Percentiles rank a stretch among this genome's conserved stretches.
phyloP scores from a whole-genome alignment of 2,888 invertebrate genomes.

The Microdon myrmicae region DNA sequence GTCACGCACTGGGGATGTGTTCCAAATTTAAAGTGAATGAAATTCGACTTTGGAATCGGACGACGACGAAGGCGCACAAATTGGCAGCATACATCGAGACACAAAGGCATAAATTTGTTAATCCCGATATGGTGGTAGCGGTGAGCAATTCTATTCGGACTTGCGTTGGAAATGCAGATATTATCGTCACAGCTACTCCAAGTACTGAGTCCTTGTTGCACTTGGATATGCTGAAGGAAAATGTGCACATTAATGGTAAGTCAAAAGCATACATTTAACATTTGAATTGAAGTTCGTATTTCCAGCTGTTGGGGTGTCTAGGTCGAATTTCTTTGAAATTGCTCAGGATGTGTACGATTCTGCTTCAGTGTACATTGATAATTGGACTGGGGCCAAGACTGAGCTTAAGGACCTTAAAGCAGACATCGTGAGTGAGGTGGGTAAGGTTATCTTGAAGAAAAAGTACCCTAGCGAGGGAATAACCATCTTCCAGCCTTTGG shows the following conservation, averaged over 20 bases:
- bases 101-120: slow-evolving; percentile 38
- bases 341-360: slow-evolving; percentile 68
- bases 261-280: neutral
- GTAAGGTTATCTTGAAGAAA: slow-evolving; percentile 67
- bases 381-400: slow-evolving; percentile 67
- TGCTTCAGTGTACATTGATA: slow-evolving; percentile 70
- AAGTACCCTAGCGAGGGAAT: slow-evolving; percentile 59
- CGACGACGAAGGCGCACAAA: slow-evolving; percentile 59
- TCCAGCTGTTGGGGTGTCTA: slow-evolving; percentile 72
- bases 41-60: slow-evolving; percentile 71
- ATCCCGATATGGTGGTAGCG: slow-evolving; percentile 48
- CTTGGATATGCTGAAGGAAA: slow-evolving; percentile 68
- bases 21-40: slow-evolving; percentile 67
- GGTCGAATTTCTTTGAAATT: slow-evolving; percentile 69
- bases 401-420: slow-evolving; percentile 70
- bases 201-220: slow-evolving; percentile 68
- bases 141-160: slow-evolving; percentile 61
- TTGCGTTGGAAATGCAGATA: slow-evolving; percentile 71
- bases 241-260: slow-evolving; percentile 73
- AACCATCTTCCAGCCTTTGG: slow-evolving; percentile 75
- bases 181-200: slow-evolving; percentile 73
- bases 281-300: slow-evolving; percentile 22
- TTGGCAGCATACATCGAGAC: slow-evolving; percentile 62
- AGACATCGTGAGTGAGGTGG: slow-evolving; percentile 70
- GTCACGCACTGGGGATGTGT: slow-evolving; percentile 69